Percentiles rank a stretch among this genome's conserved stretches.
Evolutionary conservation across 2,888 invertebrate genomes (phyloP).

Genomic region (Callosobruchus maculatus): DNA sequence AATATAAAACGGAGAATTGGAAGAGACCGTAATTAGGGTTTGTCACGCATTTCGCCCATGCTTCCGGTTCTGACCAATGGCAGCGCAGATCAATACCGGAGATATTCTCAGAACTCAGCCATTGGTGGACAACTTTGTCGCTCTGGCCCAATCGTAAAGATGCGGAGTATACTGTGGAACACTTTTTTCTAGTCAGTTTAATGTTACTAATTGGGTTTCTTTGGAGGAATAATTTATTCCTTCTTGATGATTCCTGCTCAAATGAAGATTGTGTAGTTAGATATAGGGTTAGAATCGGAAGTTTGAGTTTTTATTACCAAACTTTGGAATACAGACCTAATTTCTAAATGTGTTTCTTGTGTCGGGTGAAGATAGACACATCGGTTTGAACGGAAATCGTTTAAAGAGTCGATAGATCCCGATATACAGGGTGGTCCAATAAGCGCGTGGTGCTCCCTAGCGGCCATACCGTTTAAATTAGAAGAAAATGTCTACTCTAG

Average conservation of each 20-base stretch:
- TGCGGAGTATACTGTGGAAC: background rate
- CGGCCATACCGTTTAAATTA: too few species aligned
- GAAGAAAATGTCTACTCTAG: too few species aligned
- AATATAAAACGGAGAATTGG: constrained; percentile 2
- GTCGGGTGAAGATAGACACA: too few species aligned
- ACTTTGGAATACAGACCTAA: too few species aligned
- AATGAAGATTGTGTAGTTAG: too few species aligned
- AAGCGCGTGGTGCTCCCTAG: too few species aligned
- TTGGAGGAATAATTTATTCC: background rate
- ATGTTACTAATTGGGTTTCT: background rate
- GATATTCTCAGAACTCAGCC: background rate
- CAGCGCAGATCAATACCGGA: background rate
- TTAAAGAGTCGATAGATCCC: too few species aligned
- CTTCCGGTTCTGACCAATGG: background rate
- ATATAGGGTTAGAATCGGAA: too few species aligned
- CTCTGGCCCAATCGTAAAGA: background rate
- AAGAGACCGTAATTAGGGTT: background rate
- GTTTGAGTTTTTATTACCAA: too few species aligned
- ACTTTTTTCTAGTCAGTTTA: background rate
- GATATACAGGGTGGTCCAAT: too few species aligned
- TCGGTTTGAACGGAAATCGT: too few species aligned
- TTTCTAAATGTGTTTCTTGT: too few species aligned
- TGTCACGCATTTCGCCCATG: background rate
- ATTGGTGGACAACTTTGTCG: background rate
- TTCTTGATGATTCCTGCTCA: background rate